Conservation (phyloP, 2,113 vertebrate genomes). For the Formicarius rufipectus region DNA sequence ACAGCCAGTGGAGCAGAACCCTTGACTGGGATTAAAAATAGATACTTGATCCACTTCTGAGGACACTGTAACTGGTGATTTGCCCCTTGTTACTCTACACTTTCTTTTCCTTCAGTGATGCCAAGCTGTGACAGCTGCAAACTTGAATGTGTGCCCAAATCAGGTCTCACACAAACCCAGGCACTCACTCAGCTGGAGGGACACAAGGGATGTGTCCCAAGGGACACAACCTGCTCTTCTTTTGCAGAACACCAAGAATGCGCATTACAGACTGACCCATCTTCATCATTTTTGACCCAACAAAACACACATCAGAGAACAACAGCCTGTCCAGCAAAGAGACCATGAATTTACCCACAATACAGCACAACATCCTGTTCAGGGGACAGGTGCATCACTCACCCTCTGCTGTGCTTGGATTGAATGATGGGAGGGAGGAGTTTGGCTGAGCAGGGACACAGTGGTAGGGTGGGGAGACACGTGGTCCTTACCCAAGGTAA, state of each 20-base stretch:
- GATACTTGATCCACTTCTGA: background rate
- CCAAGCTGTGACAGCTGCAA: background rate
- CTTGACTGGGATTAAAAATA: background rate
- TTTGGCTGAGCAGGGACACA: fast-evolving
- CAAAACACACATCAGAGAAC: background rate
- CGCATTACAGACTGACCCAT: background rate
- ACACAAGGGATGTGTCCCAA: background rate
- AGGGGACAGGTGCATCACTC: fast-evolving
- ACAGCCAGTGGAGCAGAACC: background rate
- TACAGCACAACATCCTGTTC: fast-evolving
- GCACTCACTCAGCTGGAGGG: fast-evolving
- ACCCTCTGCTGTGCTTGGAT: fast-evolving
- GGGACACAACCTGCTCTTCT: background rate
- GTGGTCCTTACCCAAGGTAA: constrained; percentile 84
- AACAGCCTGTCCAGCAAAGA: background rate
- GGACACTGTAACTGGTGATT: fast-evolving
- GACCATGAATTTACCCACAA: fast-evolving
- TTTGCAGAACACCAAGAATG: background rate
- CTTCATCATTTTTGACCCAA: background rate
- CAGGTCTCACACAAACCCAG: fast-evolving
- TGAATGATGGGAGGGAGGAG: fast-evolving
- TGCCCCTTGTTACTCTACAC: fast-evolving
- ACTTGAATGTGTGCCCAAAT: fast-evolving
- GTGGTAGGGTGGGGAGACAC: fast-evolving
- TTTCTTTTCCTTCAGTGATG: fast-evolving